phyloP scores from a whole-genome alignment of 2,113 vertebrate genomes.

The Crotalus helleri region DNA sequence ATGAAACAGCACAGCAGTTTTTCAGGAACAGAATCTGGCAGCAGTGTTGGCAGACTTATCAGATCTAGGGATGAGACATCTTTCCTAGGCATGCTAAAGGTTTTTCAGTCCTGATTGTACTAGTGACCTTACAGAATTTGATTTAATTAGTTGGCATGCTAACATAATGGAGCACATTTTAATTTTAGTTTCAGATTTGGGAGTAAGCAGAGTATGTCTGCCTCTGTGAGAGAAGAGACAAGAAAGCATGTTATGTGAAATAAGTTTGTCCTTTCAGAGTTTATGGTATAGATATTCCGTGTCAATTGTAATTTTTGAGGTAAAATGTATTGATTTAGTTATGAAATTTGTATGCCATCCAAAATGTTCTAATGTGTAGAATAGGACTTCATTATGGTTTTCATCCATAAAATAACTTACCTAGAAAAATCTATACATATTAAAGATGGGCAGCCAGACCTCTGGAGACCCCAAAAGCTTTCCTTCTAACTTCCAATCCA shows the following conservation, averaged over 20 bases:
- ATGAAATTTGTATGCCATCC: neutral
- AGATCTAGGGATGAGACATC: neutral
- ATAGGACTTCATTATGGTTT: neutral
- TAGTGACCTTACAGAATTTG: neutral
- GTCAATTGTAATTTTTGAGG: neutral
- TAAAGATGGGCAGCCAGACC: neutral
- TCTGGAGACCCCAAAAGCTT: neutral
- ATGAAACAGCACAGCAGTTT: neutral
- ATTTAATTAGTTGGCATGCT: neutral
- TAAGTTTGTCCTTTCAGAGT: neutral
- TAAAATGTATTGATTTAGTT: neutral
- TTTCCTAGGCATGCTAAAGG: neutral
- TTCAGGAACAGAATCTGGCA: neutral
- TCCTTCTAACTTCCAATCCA: neutral
- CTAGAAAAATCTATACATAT: neutral
- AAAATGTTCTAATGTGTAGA: neutral
- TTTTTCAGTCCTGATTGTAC: neutral
- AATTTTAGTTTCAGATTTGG: neutral
- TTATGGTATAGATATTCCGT: neutral
- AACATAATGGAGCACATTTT: neutral
- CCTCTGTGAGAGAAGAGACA: neutral
- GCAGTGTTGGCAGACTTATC: neutral
- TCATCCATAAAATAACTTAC: too few relatives aligned
- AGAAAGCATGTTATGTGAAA: neutral
- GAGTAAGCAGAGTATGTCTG: neutral